Conservation (phyloP, 2,888 invertebrate genomes). For the Leucoma salicis region DNA sequence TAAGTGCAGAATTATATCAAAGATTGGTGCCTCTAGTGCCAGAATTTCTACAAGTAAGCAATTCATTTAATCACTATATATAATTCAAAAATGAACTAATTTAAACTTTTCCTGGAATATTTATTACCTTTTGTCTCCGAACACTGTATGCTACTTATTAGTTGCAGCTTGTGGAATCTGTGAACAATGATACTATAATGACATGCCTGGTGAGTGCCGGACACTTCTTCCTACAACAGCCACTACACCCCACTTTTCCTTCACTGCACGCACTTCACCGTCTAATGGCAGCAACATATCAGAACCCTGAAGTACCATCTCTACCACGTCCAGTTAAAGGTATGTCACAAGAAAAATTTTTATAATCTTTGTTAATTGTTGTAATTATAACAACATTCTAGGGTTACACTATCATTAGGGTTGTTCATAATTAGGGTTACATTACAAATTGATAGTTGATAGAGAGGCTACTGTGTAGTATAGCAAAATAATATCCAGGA, state of each 20-base stretch:
- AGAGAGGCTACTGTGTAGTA: too few relatives aligned
- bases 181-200: slow-evolving; percentile 95
- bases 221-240: slow-evolving; percentile 97
- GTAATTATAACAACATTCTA: too few relatives aligned
- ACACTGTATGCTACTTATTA: slow-evolving; percentile 44
- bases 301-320: slow-evolving; percentile 88
- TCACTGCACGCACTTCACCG: slow-evolving; percentile 90
- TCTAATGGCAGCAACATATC: slow-evolving; percentile 92
- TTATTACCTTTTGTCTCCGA: slow-evolving; percentile 13
- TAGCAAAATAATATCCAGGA: too few relatives aligned
- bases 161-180: slow-evolving; percentile 93
- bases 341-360: slow-evolving; percentile 47
- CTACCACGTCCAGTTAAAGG: slow-evolving; percentile 90
- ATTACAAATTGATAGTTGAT: too few relatives aligned
- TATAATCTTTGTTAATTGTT: not conserved
- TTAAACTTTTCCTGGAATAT: not conserved
- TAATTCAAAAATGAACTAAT: not conserved
- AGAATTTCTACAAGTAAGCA: slow-evolving; percentile 82
- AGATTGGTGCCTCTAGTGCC: slow-evolving; percentile 75
- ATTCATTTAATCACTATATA: not conserved
- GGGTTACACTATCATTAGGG: too few relatives aligned
- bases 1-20: slow-evolving; percentile 78
- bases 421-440: too few relatives aligned
- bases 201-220: slow-evolving; percentile 93
- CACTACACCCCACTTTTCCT: slow-evolving; percentile 96